Conservation (phyloP, 2,888 invertebrate species). For the Hirtodrosophila trivittata region DNA sequence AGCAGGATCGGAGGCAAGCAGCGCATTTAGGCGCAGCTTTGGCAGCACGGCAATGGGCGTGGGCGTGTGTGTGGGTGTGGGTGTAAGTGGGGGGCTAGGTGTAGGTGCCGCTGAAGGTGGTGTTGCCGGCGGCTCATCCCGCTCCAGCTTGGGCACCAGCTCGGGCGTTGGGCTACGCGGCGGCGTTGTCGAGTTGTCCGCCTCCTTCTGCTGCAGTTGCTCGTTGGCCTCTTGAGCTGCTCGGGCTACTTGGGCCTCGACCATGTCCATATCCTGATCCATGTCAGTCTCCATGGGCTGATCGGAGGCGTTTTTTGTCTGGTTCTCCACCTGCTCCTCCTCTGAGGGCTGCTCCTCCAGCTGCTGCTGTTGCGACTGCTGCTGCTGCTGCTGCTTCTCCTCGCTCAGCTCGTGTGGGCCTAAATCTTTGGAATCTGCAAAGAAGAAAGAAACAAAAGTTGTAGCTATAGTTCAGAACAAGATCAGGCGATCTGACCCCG, state of each 20-base stretch:
- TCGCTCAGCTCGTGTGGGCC: conserved; percentile 77
- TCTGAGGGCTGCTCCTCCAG: conserved; percentile 49
- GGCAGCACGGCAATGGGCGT: conserved; percentile 84
- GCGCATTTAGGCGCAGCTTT: conserved; percentile 90
- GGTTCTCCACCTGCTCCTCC: conserved; percentile 41
- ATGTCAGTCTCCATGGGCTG: conserved; percentile 53
- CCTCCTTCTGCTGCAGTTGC: conserved; percentile 18
- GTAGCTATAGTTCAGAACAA: conserved; percentile 22
- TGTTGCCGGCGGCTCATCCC: conserved; percentile 47
- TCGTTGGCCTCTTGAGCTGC: conserved; percentile 22
- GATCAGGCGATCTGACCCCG: no score
- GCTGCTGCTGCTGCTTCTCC: conserved; percentile 55
- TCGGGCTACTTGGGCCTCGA: conserved; percentile 18
- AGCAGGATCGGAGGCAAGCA: conserved; percentile 93
- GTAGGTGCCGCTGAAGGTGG: conserved; percentile 55
- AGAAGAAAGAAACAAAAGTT: conserved; percentile 3
- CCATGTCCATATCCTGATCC: conserved; percentile 49
- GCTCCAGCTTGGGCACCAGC: conserved; percentile 60
- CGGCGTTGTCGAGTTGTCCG: conserved; percentile 40
- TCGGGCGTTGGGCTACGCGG: conserved; percentile 49
- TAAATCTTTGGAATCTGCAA: conserved; percentile 83
- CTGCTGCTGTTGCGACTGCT: conserved; percentile 52
- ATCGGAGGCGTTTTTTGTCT: conserved; percentile 31
- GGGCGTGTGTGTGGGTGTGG: no score
- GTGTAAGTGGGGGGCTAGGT: conserved; percentile 58